phyloP scores from a whole-genome alignment of 2,888 invertebrate species.

The Melolontha melolontha region DNA sequence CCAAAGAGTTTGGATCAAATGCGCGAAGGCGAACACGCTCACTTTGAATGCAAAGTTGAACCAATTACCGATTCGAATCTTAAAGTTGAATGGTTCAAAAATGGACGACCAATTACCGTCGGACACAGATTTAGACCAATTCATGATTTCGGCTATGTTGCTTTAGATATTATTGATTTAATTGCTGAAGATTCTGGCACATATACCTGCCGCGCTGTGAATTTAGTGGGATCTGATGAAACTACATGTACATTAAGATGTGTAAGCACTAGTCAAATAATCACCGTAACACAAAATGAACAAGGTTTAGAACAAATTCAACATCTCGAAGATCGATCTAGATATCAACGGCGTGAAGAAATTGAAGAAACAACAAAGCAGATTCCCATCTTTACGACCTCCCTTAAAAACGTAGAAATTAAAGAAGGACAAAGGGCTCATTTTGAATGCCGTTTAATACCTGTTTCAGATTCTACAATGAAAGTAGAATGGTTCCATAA shows the following conservation, averaged over 20 bases:
- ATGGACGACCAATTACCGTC: slow-evolving; percentile 92
- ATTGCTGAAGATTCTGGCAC: slow-evolving; percentile 96
- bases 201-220: slow-evolving; percentile 94
- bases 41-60: slow-evolving; percentile 97
- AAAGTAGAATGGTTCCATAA: slow-evolving; percentile 97
- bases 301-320: slow-evolving; percentile 90
- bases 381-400: slow-evolving; percentile 93
- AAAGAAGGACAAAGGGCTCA: slow-evolving; percentile 95
- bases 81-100: slow-evolving; percentile 97
- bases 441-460: slow-evolving; percentile 93
- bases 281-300: slow-evolving; percentile 89
- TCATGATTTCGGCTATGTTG: slow-evolving; percentile 98
- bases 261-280: slow-evolving; percentile 82
- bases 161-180: slow-evolving; percentile 94
- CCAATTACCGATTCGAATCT: slow-evolving; percentile 97
- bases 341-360: slow-evolving; percentile 79
- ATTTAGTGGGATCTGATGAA: slow-evolving; percentile 90
- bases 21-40: slow-evolving; percentile 91
- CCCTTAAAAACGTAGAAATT: slow-evolving; percentile 90
- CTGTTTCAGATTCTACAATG: slow-evolving; percentile 93
- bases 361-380: slow-evolving; percentile 88
- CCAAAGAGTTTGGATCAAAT: slow-evolving; percentile 89
- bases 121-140: slow-evolving; percentile 96
- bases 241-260: slow-evolving; percentile 80
- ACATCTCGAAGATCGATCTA: slow-evolving; percentile 86